Conservation (phyloP, 2,113 vertebrate species). For the Rana temporaria region DNA sequence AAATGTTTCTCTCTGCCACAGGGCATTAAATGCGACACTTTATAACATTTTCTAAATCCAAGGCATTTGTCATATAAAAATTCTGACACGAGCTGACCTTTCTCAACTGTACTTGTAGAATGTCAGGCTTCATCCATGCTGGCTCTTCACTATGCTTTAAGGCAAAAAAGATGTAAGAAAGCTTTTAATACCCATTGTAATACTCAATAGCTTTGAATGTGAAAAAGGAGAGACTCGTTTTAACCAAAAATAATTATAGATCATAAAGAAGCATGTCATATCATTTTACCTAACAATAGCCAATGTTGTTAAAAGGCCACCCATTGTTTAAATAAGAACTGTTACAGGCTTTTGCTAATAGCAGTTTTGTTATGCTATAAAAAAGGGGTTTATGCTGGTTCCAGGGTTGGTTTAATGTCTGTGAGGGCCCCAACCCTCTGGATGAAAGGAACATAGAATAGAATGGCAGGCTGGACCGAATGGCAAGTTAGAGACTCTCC, state of each 20-base stretch:
- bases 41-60: conserved; percentile 31
- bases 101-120: conserved; percentile 21
- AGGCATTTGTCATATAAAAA: conserved; percentile 10
- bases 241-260: background rate
- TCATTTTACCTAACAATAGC: background rate
- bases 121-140: conserved; percentile 28
- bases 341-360: too few relatives aligned
- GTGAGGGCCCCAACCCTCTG: too few relatives aligned
- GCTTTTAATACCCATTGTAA: conserved; percentile 27
- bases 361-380: too few relatives aligned
- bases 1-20: conserved; percentile 37
- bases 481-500: too few relatives aligned
- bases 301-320: too few relatives aligned
- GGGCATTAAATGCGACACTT: conserved; percentile 30
- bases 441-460: too few relatives aligned
- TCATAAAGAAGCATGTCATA: background rate
- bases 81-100: conserved; percentile 42
- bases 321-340: too few relatives aligned
- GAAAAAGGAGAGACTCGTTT: background rate
- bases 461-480: too few relatives aligned
- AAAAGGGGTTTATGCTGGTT: too few relatives aligned
- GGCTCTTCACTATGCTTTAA: conserved; percentile 14
- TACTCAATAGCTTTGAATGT: background rate
- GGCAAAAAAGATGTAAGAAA: conserved; percentile 20
- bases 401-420: too few relatives aligned